Evolutionary conservation across 2,113 vertebrate genomes (phyloP).

Genomic region (Gila orcuttii): DNA sequence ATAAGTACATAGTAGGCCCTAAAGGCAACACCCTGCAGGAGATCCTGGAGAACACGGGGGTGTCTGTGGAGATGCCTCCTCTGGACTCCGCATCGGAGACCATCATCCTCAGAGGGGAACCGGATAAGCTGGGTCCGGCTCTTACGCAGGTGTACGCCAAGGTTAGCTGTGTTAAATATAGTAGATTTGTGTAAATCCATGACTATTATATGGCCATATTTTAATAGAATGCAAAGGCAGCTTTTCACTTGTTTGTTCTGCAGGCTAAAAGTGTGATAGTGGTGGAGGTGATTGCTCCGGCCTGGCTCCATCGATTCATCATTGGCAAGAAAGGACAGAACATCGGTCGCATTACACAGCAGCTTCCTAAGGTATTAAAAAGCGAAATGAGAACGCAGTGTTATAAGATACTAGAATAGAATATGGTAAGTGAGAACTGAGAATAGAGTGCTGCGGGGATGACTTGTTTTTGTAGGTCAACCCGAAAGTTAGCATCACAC

Average conservation of each 20-base stretch:
- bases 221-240: background rate
- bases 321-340: constrained; percentile 84
- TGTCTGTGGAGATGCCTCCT: constrained; percentile 77
- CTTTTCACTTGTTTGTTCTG: background rate
- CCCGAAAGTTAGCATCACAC: too few species aligned
- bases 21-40: constrained; percentile 82
- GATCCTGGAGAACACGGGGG: constrained; percentile 78
- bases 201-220: background rate
- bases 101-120: constrained; percentile 79
- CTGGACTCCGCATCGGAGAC: constrained; percentile 79
- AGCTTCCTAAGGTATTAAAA: constrained; percentile 74
- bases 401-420: too few species aligned
- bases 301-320: constrained; percentile 85
- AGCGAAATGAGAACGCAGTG: constrained; percentile 3
- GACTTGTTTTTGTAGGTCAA: too few species aligned
- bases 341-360: constrained; percentile 80
- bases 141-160: constrained; percentile 80
- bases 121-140: constrained; percentile 75
- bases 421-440: too few species aligned
- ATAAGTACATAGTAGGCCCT: constrained; percentile 79
- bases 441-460: too few species aligned
- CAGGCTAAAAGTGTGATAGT: constrained; percentile 80
- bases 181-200: background rate
- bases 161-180: constrained; percentile 64
- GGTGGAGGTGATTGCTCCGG: constrained; percentile 78